Evolutionary conservation across 1,140 invertebrate genomes (phyloP), one percentile per base, ranked within the genome.

Genomic region (Metaphire vulgaris): DNA sequence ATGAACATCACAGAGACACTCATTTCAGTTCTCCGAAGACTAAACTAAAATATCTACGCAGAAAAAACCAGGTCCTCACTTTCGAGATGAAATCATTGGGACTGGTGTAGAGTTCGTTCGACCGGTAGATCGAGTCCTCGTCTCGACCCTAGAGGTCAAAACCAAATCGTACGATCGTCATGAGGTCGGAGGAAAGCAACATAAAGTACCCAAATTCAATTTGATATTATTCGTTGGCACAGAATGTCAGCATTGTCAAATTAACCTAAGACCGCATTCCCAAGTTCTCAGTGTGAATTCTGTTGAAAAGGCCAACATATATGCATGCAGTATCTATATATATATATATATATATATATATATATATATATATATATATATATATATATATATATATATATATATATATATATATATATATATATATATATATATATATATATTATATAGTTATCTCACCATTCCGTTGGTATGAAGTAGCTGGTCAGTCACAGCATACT

Each of bases 91-190:
- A 85, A 74, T 81, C 81, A 73, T 90, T 90, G 2, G 93, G 92
- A 85, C 95, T 93, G 90, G 95, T 93, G 81, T 96, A 96, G 2
- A 83, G 78, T 41, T 93, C 93, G 0, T 92, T 91, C 67, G 91
- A 91, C 1, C 91, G 91, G 81, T 91, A 92, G 67, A 92, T 90
- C 28, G 90, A 88, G 34, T 87, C 89, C 78, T 91, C 89, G 80
- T 92, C 91, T 21, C 75, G 77, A 32, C 41, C 41, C 41, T 56
- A 21, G 21, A 56, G 21, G 41, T 6, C 41, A 56, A 56, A n/a
- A n/a, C n/a, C n/a, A n/a, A n/a, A n/a, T n/a, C n/a, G n/a, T n/a
- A n/a, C n/a, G n/a, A n/a, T n/a, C n/a, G n/a, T n/a, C n/a, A n/a
- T n/a, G n/a, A n/a, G n/a, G n/a, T n/a, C n/a, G n/a, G n/a, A n/a